Percentiles rank a stretch among this genome's conserved stretches.
phyloP scores from a whole-genome alignment of 53 echinoderm and acorn worm species.

The Stichopus horrens region DNA sequence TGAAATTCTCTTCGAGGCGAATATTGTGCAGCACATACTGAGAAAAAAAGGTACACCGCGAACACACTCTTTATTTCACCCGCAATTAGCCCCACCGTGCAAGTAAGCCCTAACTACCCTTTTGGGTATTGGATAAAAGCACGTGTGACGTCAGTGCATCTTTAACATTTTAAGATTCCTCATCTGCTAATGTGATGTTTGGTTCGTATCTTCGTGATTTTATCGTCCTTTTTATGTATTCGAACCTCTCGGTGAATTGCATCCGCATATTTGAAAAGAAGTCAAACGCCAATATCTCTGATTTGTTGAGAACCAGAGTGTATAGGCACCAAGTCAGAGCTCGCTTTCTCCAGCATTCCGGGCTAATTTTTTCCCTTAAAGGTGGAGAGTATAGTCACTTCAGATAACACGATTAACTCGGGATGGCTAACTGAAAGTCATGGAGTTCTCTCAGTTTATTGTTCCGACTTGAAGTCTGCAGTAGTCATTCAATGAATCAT shows the following conservation, averaged over 20 bases:
- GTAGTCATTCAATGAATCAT: too few species aligned
- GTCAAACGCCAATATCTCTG: background rate
- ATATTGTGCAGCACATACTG: too few species aligned
- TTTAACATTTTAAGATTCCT: conserved; percentile 16
- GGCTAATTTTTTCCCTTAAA: too few species aligned
- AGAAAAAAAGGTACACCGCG: background rate
- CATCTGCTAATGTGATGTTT: conserved; percentile 22
- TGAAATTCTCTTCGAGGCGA: too few species aligned
- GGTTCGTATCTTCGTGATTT: conserved; percentile 15
- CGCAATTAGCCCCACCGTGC: conserved; percentile 31
- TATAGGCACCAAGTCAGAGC: background rate
- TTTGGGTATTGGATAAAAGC: conserved; percentile 44
- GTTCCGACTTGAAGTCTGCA: too few species aligned
- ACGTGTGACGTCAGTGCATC: conserved; percentile 15
- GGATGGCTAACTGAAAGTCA: too few species aligned
- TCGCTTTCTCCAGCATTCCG: too few species aligned
- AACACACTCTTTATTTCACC: conserved; percentile 29
- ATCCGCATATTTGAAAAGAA: conserved; percentile 12
- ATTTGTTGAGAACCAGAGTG: background rate
- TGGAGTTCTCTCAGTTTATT: too few species aligned
- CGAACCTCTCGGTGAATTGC: conserved; percentile 17
- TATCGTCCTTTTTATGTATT: conserved; percentile 37
- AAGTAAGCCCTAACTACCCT: conserved; percentile 17
- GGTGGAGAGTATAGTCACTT: too few species aligned
- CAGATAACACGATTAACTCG: too few species aligned